Percentiles rank a stretch among this genome's conserved stretches.
These are phyloP conservation scores for Netelia fuscicornis DNA, from an alignment of 2,888 invertebrate genomes.

Conservation along the genomic window DNA sequence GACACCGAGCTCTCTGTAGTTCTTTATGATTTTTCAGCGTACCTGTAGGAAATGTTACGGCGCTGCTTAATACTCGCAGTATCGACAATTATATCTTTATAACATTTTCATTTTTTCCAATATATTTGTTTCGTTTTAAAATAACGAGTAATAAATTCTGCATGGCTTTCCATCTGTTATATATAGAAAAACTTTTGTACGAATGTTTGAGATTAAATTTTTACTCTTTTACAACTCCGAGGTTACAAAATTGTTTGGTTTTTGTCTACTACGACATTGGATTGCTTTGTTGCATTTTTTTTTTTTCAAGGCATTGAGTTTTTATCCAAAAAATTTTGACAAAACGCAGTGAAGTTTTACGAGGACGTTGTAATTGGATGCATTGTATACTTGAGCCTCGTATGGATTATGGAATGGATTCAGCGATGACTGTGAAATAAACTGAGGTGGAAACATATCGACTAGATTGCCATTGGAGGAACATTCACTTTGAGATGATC, in stretches of 20 bases:
- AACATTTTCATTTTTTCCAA: conserved; percentile 23
- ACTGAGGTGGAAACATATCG: conserved; percentile 20
- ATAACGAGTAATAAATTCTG: conserved; percentile 23
- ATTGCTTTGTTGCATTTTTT: conserved; percentile 3
- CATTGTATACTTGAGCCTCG: neutral
- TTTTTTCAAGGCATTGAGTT: neutral
- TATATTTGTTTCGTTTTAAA: conserved; percentile 28
- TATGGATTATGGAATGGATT: conserved; percentile 31
- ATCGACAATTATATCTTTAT: conserved; percentile 33
- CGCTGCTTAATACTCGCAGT: conserved; percentile 63
- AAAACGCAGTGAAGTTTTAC: conserved; percentile 24
- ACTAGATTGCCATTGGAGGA: neutral
- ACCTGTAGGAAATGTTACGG: conserved; percentile 77
- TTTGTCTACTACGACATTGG: neutral
- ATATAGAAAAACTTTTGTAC: conserved; percentile 7
- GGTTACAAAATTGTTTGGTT: neutral
- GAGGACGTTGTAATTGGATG: conserved; percentile 11
- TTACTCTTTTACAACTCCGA: conserved; percentile 2
- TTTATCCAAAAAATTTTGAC: conserved; percentile 47
- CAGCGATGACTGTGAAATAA: conserved; percentile 18
- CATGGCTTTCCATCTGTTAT: conserved; percentile 3
- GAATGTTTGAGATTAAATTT: conserved; percentile 72
- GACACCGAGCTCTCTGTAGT: conserved; percentile 65
- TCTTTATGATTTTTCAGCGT: conserved; percentile 75
- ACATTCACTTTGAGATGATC: conserved; percentile 23